Evolutionary conservation across 2,888 invertebrate genomes (phyloP), one percentile per base, ranked within the genome.

Genomic region (Sminthurides aquaticus): DNA sequence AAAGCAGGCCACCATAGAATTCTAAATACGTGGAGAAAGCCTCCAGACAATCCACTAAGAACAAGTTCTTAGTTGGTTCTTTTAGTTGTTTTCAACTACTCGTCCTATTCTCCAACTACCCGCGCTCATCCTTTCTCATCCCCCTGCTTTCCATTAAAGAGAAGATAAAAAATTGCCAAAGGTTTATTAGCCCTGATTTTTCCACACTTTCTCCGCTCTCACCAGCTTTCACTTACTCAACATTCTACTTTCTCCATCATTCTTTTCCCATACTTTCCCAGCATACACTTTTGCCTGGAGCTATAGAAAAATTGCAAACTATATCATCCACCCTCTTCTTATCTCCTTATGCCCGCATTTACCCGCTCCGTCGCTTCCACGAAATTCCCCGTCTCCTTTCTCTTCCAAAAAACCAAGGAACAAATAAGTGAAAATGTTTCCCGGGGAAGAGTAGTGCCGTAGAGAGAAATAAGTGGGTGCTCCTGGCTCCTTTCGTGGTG

Each of bases 151-250:
- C 52, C 52, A 52, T 18, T 52, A 52, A 52, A 22, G 52, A 52
- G 43, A 8, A 18, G 52, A 52, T 52, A 52, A 52, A 52, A 52
- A 52, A 52, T 52, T 24, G 56, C 25, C 57, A 49, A 64, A 65
- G 60, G 65, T 65, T 68, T 68, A 68, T 68, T 63, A 65, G 61
- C 49, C 65, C 63, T 68, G 68, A 68, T 64, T 63, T 64, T 59
- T 61, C 57, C 24, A 49, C 48, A 27, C 26, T 24, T 48, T 56
- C 55, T 56, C 43, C 52, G 43, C 43, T 34, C 15, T 34, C 43
- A 34, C 43, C 43, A 5, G 43, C 43, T 34, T 28, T 57, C 52
- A 3, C 22, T n/a, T n/a, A n/a, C n/a, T n/a, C n/a, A n/a, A n/a
- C n/a, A n/a, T n/a, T n/a, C n/a, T n/a, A n/a, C n/a, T 29, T 52